Evolutionary conservation across 2,797 vertebrate species (phyloP), one percentile per base, ranked within the genome.

Genomic region (Enteromius paludinosus): DNA sequence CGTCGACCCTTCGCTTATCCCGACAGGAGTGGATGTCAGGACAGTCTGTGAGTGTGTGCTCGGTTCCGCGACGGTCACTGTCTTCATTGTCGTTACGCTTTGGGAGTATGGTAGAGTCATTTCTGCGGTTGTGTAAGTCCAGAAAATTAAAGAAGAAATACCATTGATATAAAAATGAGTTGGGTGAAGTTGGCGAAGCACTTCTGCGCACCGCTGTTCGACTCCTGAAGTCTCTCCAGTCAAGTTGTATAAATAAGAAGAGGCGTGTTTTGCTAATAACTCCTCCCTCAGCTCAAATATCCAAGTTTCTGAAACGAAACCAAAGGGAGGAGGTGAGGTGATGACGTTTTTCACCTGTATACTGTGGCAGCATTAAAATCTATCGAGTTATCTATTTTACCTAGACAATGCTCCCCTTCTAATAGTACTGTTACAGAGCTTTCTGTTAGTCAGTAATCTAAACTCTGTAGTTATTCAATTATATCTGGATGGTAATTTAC

Each of bases 11-110:
- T 81, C 81, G 8, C 14, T 84, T 2, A 83, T 15, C 4, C 43
- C 59, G 25, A 76, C 52, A 20, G 81, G 85, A 6, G 52, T 0
- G 5, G 87, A 11, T 0, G 80, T 28, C 5, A 84, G 0, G 20
- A 84, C 0, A 0, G 75, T 86, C 10, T 69, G n/a, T 20, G 74
- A 0, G 71, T 69, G n/a, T 20, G 74, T 1, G 71, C 77, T 3
- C 41, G 80, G 88, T 2, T 94, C 93, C 52, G 90, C 65, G 23
- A 91, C 41, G 23, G 74, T 90, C 33, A 90, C 1, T n/a, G 88
- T 93, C 65, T 87, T 86, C 81, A 89, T 86, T 5, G 90, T 87
- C 84, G 47, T 77, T n/a, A 78, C 47, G 49, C 78, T 84, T 14
- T 81, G 83, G 10, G 59, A 28, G 28, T 62, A 68, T 12, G 85